Evolutionary conservation across 2,888 invertebrate genomes (phyloP).

Genomic region (Dolomedes plantarius): DNA sequence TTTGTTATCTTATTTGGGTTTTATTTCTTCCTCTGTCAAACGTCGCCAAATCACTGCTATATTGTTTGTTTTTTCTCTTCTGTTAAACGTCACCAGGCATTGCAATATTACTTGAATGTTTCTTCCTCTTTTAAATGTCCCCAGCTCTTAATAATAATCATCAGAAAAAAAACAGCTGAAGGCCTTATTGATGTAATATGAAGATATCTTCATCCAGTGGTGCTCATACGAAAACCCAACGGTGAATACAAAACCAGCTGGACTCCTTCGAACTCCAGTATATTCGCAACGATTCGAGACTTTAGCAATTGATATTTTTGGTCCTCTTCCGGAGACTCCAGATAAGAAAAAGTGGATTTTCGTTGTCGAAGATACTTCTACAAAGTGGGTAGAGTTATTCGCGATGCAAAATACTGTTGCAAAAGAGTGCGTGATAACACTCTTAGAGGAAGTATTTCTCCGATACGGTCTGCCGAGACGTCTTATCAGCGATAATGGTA

Average conservation of each 20-base stretch:
- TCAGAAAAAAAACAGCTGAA: too few species aligned
- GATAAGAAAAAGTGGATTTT: not conserved
- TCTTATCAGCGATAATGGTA: not conserved
- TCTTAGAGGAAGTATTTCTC: not conserved
- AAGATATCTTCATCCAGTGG: too few species aligned
- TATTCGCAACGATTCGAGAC: not conserved
- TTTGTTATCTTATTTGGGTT: too few species aligned
- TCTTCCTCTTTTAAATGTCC: too few species aligned
- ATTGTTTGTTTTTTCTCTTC: too few species aligned
- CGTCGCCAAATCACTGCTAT: too few species aligned
- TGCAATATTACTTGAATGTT: too few species aligned
- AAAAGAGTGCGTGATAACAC: not conserved
- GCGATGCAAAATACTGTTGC: not conserved
- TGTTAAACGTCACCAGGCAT: too few species aligned
- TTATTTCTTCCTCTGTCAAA: too few species aligned
- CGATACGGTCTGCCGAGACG: not conserved
- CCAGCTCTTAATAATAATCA: too few species aligned
- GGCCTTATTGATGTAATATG: too few species aligned
- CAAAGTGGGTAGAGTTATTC: not conserved
- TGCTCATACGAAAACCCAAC: too few species aligned
- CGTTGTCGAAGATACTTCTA: conserved; percentile 12
- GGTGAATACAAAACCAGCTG: conserved; percentile 18
- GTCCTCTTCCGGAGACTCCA: not conserved
- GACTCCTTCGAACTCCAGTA: not conserved
- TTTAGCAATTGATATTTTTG: conserved; percentile 2